Evolutionary conservation across 2,888 invertebrate genomes (phyloP).

Genomic region (Ommatoiulus sabulosus): DNA sequence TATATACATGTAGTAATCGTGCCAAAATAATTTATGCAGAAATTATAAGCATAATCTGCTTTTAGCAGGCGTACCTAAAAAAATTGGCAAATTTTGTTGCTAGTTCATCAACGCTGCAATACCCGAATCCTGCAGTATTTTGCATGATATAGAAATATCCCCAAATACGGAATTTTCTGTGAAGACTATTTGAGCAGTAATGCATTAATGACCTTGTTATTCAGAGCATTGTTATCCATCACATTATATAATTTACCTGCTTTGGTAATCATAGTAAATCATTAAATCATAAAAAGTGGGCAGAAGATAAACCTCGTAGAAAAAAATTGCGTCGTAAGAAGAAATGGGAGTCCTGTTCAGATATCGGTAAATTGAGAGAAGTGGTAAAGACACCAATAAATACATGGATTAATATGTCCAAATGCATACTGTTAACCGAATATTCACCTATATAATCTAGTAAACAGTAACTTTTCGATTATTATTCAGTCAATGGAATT

Average conservation of each 20-base stretch:
- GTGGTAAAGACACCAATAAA: conserved; percentile 5
- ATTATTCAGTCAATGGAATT: conserved; percentile 31
- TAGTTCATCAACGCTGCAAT: background rate
- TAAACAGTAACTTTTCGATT: conserved; percentile 30
- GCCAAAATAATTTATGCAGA: too few species aligned
- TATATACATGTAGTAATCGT: too few species aligned
- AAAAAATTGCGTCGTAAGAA: background rate
- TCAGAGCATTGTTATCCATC: background rate
- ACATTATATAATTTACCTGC: background rate
- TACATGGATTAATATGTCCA: conserved; percentile 38
- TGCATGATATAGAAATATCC: background rate
- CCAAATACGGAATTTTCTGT: background rate
- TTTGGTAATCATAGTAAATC: background rate
- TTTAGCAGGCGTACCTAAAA: background rate
- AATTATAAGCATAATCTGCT: background rate
- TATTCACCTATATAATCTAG: conserved; percentile 20
- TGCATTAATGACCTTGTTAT: background rate
- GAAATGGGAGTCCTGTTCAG: background rate
- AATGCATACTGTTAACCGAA: conserved; percentile 32
- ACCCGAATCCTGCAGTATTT: background rate
- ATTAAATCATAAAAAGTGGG: background rate
- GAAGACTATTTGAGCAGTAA: background rate
- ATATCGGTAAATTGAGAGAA: background rate
- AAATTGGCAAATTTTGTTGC: background rate
- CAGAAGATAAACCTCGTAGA: background rate